Percentiles rank a stretch among this genome's conserved stretches.
Evolutionary conservation across 2,797 vertebrate genomes (phyloP).

Genomic region (Anguilla anguilla): DNA sequence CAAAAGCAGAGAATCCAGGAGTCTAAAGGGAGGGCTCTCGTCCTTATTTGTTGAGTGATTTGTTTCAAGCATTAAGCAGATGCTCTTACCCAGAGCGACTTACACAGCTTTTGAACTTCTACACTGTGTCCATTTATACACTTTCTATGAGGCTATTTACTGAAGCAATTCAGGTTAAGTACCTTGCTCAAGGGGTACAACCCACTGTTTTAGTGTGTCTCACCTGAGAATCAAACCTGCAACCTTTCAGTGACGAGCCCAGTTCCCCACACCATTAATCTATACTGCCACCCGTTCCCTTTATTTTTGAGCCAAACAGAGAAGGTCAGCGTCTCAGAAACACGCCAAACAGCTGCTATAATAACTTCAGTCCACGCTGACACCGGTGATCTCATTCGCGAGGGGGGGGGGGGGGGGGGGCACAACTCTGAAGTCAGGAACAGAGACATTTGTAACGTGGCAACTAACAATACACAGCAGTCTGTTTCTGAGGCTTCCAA

Average conservation of each 20-base stretch:
- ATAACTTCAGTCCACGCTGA: conserved; percentile 19
- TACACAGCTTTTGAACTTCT: no score
- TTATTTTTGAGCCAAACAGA: conserved; percentile 13
- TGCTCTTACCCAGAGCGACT: no score
- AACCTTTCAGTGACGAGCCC: no score
- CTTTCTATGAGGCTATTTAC: no score
- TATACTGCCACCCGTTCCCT: neutral
- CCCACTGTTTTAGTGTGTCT: no score
- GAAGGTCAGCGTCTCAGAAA: conserved; percentile 24
- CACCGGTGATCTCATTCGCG: conserved; percentile 31
- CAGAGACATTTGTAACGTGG: conserved; percentile 58
- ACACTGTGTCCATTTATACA: no score
- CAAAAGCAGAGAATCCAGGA: neutral
- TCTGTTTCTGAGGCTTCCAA: conserved; percentile 15
- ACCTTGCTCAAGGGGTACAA: no score
- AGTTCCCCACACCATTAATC: neutral
- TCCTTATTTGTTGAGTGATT: neutral
- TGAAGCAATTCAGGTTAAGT: no score
- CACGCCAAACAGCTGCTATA: conserved; percentile 32
- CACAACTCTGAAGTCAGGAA: conserved; percentile 29
- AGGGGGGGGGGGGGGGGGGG: conserved; percentile 22
- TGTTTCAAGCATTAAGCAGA: no score
- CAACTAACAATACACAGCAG: conserved; percentile 39
- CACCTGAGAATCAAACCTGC: no score
- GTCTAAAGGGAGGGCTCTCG: neutral